Conservation (phyloP, 2,113 vertebrate species). For the Callaeas wilsoni region DNA sequence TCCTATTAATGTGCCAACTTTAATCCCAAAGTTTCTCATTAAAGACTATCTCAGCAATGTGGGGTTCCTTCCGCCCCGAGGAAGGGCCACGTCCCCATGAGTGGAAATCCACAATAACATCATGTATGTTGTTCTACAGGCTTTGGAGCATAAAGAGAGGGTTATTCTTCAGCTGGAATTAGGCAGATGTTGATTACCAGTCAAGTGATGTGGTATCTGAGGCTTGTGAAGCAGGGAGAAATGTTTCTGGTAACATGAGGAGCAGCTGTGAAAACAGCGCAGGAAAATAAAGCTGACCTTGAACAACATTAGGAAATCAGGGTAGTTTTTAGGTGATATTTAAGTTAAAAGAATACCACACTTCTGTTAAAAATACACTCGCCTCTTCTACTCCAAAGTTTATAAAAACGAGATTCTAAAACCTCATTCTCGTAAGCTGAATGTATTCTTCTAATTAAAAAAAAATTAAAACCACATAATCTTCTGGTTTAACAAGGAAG, state of each 20-base stretch:
- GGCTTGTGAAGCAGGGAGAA: conserved; percentile 36
- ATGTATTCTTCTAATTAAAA: background rate
- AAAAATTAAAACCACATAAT: background rate
- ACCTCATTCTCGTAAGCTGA: background rate
- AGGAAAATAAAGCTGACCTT: conserved; percentile 19
- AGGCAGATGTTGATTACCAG: conserved; percentile 46
- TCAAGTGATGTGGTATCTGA: conserved; percentile 43
- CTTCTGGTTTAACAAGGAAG: background rate
- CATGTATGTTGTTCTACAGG: background rate
- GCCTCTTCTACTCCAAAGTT: background rate
- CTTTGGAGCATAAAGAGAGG: background rate
- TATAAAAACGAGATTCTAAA: background rate
- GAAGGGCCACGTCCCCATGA: background rate
- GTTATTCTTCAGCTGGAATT: conserved; percentile 52
- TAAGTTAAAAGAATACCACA: background rate
- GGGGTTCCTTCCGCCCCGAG: background rate
- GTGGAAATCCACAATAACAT: conserved; percentile 40
- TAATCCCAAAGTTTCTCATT: conserved; percentile 35
- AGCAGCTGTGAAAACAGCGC: conserved; percentile 59
- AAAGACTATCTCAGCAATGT: background rate
- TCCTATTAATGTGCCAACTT: conserved; percentile 23
- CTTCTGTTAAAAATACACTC: background rate
- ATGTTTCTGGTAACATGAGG: conserved; percentile 28
- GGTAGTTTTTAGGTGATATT: background rate
- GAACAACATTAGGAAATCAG: background rate